Evolutionary conservation across 2,888 invertebrate genomes (phyloP).

Genomic region (Adelphocoris suturalis): DNA sequence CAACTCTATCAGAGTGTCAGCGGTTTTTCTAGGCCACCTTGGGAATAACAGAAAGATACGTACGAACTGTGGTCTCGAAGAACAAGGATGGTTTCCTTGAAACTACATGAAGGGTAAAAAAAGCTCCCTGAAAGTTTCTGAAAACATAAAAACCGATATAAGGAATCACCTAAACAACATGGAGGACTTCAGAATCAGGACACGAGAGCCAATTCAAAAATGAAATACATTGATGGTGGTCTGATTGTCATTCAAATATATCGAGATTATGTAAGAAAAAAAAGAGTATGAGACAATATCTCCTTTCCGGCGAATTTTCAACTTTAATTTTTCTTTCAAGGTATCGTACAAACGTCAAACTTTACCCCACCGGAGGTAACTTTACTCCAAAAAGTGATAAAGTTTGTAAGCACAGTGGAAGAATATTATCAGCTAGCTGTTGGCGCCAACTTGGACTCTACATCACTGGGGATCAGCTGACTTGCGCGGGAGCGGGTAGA

Average conservation of each 20-base stretch:
- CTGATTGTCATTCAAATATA: background rate
- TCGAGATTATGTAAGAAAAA: conserved; percentile 8
- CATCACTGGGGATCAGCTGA: no score
- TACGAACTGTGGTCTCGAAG: background rate
- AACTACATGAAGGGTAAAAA: background rate
- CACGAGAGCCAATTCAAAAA: conserved; percentile 37
- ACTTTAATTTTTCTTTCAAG: conserved; percentile 31
- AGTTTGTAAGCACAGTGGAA: no score
- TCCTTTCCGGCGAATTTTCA: conserved; percentile 7
- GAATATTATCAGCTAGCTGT: no score
- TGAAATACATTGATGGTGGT: conserved; percentile 44
- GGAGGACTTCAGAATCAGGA: conserved; percentile 22
- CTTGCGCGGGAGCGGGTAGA: no score
- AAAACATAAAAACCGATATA: background rate
- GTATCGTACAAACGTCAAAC: background rate
- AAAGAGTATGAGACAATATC: background rate
- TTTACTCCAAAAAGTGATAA: no score
- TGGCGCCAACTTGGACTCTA: no score
- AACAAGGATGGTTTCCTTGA: background rate
- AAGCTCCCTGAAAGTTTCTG: background rate
- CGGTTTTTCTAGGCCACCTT: no score
- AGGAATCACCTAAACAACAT: conserved; percentile 4
- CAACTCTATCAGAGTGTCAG: no score
- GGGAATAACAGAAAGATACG: no score
- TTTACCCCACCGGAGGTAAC: background rate